Evolutionary conservation across 2,113 vertebrate genomes (phyloP), one percentile per base, ranked within the genome.

Genomic region (Cynoglossus semilaevis): DNA sequence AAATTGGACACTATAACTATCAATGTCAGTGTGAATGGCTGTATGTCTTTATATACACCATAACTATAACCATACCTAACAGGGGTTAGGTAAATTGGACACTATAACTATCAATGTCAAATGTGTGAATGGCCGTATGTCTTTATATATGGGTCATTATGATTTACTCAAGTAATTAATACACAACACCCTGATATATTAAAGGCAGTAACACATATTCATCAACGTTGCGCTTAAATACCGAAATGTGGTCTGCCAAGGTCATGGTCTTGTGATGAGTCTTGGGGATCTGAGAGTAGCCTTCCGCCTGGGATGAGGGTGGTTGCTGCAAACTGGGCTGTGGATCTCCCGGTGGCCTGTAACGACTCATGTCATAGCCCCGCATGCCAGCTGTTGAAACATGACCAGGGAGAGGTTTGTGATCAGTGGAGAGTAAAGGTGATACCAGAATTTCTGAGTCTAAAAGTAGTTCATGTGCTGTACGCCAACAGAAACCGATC

Each of bases 201-300:
- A 29, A 29, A n/a, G n/a, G n/a, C n/a, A n/a, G 2, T 29, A 29
- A 29, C 22, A 29, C 6, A 29, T 29, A 29, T 29, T 29, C 2
- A 29, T 29, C 6, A 4, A 4, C 22, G 6, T 29, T 29, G 22
- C 22, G 3, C 22, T 29, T 29, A 2, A 29, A 29, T 92, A 99
- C 97, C 79, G 96, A 98, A 88, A 99, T 99, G 73, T 99, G 96
- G 79, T 99, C 97, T 2, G 96, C 96, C 48, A 99, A 89, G 17
- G 97, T 99, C 91, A 99, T 99, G 48, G 99, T 90, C 11, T 95
- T 91, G 72, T 95, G 96, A 6, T 95, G 96, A 6, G 95, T 98
- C 75, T 94, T 93, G 57, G 92, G 91, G 50, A 94, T 91, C 0
- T 93, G 92, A 4, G 90, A 88, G 82, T 92, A 91, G 35, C 87